phyloP scores from a whole-genome alignment of 1,140 invertebrate genomes.

The Gryllus bimaculatus region DNA sequence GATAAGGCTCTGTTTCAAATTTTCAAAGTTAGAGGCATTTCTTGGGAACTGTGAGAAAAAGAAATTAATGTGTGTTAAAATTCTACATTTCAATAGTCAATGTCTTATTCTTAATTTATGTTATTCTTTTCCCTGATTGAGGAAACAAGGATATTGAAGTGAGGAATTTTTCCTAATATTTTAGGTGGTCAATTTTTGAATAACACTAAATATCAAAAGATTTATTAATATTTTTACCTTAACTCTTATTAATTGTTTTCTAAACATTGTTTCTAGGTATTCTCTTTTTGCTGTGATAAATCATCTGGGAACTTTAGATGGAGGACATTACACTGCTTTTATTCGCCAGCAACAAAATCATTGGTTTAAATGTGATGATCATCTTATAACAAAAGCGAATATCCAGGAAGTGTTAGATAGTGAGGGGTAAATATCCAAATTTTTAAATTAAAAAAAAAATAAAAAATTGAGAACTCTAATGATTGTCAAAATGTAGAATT shows the following conservation, averaged over 20 bases:
- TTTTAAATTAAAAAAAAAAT: not conserved
- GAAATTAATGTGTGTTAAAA: no score
- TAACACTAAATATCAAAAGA: not conserved
- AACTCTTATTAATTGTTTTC: not conserved
- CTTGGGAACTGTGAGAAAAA: no score
- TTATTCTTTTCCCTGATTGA: no score
- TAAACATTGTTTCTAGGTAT: conserved; percentile 48
- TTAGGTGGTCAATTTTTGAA: not conserved
- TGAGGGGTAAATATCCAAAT: conserved; percentile 68
- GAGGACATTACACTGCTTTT: conserved; percentile 92
- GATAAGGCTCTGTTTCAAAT: no score
- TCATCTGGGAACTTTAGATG: conserved; percentile 83
- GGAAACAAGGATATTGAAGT: not conserved
- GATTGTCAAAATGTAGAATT: not conserved
- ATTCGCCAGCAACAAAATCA: conserved; percentile 82
- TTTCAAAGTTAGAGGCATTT: no score
- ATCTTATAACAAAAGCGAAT: conserved; percentile 78
- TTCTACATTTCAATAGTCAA: no score
- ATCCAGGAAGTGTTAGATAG: conserved; percentile 84
- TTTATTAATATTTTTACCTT: not conserved
- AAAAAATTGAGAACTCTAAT: not conserved
- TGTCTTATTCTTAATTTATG: no score
- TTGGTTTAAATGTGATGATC: conserved; percentile 97
- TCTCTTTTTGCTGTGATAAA: conserved; percentile 94
- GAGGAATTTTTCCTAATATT: not conserved